Percentiles rank a stretch among this genome's conserved stretches.
These are phyloP conservation scores for Pardosa pseudoannulata DNA, from an alignment of 2,888 invertebrate species.

Conservation along the genomic window DNA sequence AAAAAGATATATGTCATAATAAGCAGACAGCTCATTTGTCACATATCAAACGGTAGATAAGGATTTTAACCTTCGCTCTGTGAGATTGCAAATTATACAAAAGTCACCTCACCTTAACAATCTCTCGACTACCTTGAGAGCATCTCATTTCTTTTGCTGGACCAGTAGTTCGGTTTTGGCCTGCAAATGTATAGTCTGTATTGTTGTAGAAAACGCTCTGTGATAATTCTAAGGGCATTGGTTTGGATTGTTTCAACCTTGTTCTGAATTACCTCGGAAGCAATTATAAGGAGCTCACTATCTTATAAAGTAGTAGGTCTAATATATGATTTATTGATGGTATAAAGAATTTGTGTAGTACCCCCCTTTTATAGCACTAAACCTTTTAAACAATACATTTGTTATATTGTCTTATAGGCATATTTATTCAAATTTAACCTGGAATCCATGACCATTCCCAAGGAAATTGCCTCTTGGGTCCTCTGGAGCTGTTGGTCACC, in stretches of 20 bases:
- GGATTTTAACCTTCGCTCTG: not conserved
- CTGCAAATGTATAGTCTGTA: not conserved
- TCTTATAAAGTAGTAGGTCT: not conserved
- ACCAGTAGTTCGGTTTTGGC: not conserved
- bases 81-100: not conserved
- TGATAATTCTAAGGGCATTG: too few species aligned
- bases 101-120: not conserved
- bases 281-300: too few species aligned
- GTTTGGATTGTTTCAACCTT: too few species aligned
- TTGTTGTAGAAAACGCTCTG: not conserved
- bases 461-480: not conserved
- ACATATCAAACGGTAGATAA: not conserved
- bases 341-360: not conserved
- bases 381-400: constrained; percentile 10
- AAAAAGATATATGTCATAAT: not conserved
- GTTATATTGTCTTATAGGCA: not conserved
- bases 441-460: constrained; percentile 12
- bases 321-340: constrained; percentile 18
- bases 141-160: not conserved
- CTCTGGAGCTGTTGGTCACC: not conserved
- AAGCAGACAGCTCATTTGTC: not conserved
- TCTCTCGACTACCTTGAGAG: not conserved
- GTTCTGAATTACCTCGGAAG: too few species aligned
- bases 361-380: not conserved
- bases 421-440: constrained; percentile 11